Base-by-base conservation (phyloP, 2,888 invertebrate genomes). In the Neoscelio sp. region DNA sequence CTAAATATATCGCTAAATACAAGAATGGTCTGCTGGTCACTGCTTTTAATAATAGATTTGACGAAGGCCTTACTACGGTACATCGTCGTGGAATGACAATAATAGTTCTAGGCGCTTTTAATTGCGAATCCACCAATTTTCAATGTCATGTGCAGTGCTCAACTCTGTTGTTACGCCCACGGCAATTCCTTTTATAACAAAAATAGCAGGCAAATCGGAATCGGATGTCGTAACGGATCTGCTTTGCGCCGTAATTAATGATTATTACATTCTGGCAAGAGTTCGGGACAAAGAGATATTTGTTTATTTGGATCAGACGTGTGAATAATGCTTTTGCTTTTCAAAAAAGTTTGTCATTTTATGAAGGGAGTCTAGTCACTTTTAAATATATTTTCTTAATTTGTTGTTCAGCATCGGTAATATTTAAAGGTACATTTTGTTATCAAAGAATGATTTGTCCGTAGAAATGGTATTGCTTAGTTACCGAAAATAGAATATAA, bases 1-100 rank as follows among this genome's bases (percentile, higher is more conserved):
- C 83, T 83, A 84, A 83, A 84, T 84, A 79, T 84, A 83, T 75
- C 62, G 50, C 80, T 82, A 83, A 80, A 82, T 78, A 74, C 79
- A 81, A 82, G 82, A 83, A 82, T 81, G 82, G 82, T 77, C 76
- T 78, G 76, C 75, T 81, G 83, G 83, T 81, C 82, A 80, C 81
- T 74, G 82, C 79, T 84, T 82, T 85, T 87, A 87, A 88, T 87
- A 88, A 87, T 88, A 87, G 87, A 87, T 83, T 81, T 80, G 81
- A 83, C 75, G 85, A 87, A 86, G 85, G 83, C 83, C 83, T 80
- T 82, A 80, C 18, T 70, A 40, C 71, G 68, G 71, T 52, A 71
- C 71, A 67, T 75, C 79, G 65, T 40, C 75, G 65, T 46, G 65
- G 7, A 71, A 75, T 67, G 67, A 68, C 71, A 80, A 76, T 76